Percentiles rank a stretch among this genome's conserved stretches.
Evolutionary conservation across 1,140 invertebrate genomes (phyloP).

Genomic region (Drosophila arawakana): DNA sequence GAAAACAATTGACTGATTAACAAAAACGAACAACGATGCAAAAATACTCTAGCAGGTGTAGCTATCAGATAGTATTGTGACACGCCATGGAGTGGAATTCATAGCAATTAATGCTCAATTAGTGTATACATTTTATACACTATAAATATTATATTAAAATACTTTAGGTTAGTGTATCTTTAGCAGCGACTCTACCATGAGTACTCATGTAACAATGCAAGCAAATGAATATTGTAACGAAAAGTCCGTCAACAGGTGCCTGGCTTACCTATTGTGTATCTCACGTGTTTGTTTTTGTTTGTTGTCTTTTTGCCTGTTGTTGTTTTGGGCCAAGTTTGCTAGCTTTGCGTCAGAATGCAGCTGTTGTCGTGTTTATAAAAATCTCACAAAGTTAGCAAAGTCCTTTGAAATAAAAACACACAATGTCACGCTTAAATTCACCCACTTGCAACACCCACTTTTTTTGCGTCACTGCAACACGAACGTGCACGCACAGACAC

Average conservation of each 20-base stretch:
- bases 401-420: constrained; percentile 1
- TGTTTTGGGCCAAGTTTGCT: constrained; percentile 24
- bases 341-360: constrained; percentile 13
- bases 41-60: constrained; percentile 12
- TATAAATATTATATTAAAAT: not conserved
- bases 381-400: constrained; percentile 29
- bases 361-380: constrained; percentile 36
- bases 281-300: constrained; percentile 17
- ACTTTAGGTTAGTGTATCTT: not conserved
- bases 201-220: constrained; percentile 2
- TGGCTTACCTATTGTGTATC: constrained; percentile 36
- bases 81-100: not conserved
- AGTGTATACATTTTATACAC: no score
- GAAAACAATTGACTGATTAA: constrained; percentile 19
- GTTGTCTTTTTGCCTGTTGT: constrained; percentile 12
- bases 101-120: not conserved
- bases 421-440: constrained; percentile 8
- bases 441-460: constrained; percentile 4
- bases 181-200: not conserved
- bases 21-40: not conserved
- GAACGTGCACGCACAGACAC: constrained; percentile 23
- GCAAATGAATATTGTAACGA: not conserved
- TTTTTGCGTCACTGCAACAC: constrained; percentile 13
- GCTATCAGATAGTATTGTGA: constrained; percentile 4
- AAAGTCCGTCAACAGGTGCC: constrained; percentile 50